phyloP scores from a whole-genome alignment of 2,113 vertebrate species.

The Macroglossus sobrinus region DNA sequence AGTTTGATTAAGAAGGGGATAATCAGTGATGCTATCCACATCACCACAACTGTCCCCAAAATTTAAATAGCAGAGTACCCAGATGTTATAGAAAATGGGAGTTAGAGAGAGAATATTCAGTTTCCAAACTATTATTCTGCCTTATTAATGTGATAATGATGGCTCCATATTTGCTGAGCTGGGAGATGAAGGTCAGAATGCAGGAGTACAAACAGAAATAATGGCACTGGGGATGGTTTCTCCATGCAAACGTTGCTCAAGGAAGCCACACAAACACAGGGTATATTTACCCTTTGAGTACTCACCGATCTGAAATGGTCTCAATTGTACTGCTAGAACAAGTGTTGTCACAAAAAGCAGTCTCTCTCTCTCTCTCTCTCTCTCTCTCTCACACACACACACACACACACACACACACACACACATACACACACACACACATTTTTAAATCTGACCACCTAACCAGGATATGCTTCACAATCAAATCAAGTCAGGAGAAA shows the following conservation, averaged over 20 bases:
- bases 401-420: not conserved
- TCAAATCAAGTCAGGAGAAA: constrained; percentile 65
- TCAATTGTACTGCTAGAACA: not conserved
- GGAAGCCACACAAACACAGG: not conserved
- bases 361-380: too few relatives aligned
- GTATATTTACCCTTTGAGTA: not conserved
- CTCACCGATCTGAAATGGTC: not conserved
- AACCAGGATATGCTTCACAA: not conserved
- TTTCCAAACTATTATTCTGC: not conserved
- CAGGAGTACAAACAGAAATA: not conserved
- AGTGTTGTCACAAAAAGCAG: not conserved
- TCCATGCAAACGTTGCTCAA: not conserved
- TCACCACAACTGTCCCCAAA: not conserved
- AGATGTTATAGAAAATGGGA: not conserved
- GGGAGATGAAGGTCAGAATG: not conserved
- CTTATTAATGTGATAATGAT: not conserved
- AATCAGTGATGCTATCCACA: not conserved
- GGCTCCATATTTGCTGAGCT: not conserved
- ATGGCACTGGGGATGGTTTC: not conserved
- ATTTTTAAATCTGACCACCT: not conserved
- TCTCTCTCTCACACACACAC: not conserved
- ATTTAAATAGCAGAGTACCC: not conserved
- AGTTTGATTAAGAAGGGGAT: not conserved
- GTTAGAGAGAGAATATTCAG: too few relatives aligned
- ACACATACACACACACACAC: not conserved